phyloP scores from a whole-genome alignment of 2,888 invertebrate genomes.

The Geotrupes spiniger region DNA sequence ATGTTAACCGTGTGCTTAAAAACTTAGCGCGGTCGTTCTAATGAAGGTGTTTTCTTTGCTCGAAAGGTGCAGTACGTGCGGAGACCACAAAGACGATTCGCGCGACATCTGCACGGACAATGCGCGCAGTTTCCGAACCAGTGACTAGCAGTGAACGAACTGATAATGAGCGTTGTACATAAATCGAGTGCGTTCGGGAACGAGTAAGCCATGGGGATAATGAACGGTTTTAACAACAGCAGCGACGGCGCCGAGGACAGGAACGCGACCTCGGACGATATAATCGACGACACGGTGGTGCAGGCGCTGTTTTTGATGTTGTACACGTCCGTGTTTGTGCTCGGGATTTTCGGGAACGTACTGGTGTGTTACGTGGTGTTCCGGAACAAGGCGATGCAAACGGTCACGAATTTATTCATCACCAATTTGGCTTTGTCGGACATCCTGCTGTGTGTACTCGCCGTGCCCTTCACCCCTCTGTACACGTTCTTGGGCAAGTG shows the following conservation, averaged over 20 bases:
- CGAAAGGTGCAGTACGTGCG: slow-evolving; percentile 8
- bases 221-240: slow-evolving; percentile 30
- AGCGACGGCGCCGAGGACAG: slow-evolving; percentile 17
- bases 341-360: slow-evolving; percentile 87
- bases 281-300: slow-evolving; percentile 64
- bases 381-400: slow-evolving; percentile 93
- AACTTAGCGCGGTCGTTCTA: slow-evolving; percentile 9
- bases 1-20: slow-evolving; percentile 2
- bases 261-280: slow-evolving; percentile 44
- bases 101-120: slow-evolving; percentile 1
- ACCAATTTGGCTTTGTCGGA: slow-evolving; percentile 95
- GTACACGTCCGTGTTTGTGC: slow-evolving; percentile 81
- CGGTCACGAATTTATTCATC: slow-evolving; percentile 96
- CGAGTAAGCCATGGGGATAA: slow-evolving; percentile 21
- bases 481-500: slow-evolving; percentile 90
- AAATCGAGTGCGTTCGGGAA: slow-evolving; percentile 2
- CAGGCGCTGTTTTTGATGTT: slow-evolving; percentile 73
- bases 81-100: neutral
- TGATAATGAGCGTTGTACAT: slow-evolving; percentile 1
- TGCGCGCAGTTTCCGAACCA: neutral
- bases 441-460: slow-evolving; percentile 86
- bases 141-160: too few relatives aligned
- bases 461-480: slow-evolving; percentile 94
- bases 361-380: slow-evolving; percentile 93
- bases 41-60: slow-evolving; percentile 10